Base-by-base conservation (phyloP, 2,888 invertebrate genomes). In the Lasioglossum morio region DNA sequence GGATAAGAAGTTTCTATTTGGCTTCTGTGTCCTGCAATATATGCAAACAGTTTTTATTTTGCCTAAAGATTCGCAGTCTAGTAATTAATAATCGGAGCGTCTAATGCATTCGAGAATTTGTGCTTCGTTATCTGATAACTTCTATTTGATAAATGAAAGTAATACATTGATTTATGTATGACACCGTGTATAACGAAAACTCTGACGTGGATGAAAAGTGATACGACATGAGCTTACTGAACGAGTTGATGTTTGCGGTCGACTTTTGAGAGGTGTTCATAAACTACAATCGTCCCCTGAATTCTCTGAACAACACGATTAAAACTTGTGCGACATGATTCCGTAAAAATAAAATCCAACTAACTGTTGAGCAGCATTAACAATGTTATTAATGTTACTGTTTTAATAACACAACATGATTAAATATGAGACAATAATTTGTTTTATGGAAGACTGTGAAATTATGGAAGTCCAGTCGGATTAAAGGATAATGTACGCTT, bases 401-500 rank as follows among this genome's bases (percentile, higher is more conserved):
- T 16, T 66, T 7, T 34, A 34, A 19, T 19, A 30, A 16, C 19
- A 30, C 34, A 2, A 8, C 2, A 19, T 19, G 30, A 2, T 66
- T 30, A 60, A 60, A 27, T 27, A 34, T 10, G 66, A 16, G 19
- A 34, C 19, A 34, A 66, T 34, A 66, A 66, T 66, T 66, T 19
- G 34, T 30, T 19, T 34, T 34, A 66, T 34, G 34, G 8, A 34
- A 19, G 5, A 19, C 19, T 16, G 66, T 66, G 34, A 34, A 66
- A 34, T 34, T 66, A 66, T 66, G 66, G 2, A 30, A 34, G 8
- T 30, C 66, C 16, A 19, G 66, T 37, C 37, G 34, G 34, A 66
- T 66, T 66, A 66, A 66, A 30, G 66, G 66, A 19, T 66, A 34
- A 66, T 66, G 66, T 34, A 66, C 34, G 66, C 34, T 66, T 34